Conservation (phyloP, 2,888 invertebrate species). For the Chironomus riparius region DNA sequence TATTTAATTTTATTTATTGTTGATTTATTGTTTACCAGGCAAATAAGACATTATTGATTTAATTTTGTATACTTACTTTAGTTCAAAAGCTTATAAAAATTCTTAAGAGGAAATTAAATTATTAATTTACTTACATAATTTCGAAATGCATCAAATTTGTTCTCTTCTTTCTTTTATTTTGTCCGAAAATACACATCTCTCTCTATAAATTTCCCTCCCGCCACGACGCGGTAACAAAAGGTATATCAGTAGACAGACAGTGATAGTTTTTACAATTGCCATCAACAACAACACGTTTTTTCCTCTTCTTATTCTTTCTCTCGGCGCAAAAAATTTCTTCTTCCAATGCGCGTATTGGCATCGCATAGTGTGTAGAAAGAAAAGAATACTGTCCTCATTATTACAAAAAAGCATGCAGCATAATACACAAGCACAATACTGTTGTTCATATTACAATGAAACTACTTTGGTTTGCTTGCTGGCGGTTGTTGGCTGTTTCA, state of each 20-base stretch:
- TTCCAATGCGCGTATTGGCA: not conserved
- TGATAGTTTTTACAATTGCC: not conserved
- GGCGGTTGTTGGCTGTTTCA: not conserved
- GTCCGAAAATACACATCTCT: not conserved
- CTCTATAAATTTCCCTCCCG: not conserved
- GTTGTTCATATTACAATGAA: constrained; percentile 16
- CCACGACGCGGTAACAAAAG: not conserved
- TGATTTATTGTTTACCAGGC: no score
- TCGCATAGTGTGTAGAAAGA: not conserved
- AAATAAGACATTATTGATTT: no score
- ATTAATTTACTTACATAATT: no score
- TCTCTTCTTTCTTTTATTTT: no score
- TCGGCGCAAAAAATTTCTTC: not conserved
- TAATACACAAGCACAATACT: constrained; percentile 22
- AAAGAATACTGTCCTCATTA: constrained; percentile 23
- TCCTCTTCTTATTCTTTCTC: no score
- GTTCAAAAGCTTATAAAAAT: no score
- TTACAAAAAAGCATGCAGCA: not conserved
- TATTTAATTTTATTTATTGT: no score
- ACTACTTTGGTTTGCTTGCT: not conserved
- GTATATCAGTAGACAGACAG: not conserved
- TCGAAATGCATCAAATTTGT: no score
- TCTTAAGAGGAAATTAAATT: no score
- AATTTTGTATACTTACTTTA: no score
- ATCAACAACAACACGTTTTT: not conserved